A percentile compares a stretch with the other conserved stretches of the same genome.
Evolutionary conservation across 2,888 invertebrate species (phyloP).

Genomic region (Drosophila nr. medialis): DNA sequence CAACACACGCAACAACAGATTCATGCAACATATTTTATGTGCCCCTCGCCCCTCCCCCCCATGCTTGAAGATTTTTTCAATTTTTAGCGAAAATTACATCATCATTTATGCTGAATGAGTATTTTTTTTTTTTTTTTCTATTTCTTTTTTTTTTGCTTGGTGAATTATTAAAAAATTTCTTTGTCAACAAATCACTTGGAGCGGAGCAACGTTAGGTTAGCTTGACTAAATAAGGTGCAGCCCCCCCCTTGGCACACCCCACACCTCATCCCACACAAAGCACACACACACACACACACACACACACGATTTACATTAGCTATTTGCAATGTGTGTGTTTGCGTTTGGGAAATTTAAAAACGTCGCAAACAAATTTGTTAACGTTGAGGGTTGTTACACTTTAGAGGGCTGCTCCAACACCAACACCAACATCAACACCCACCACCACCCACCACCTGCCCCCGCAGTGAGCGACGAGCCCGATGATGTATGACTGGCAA

Average conservation of each 20-base stretch:
- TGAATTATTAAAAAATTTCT: slow-evolving; percentile 82
- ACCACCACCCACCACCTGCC: neutral
- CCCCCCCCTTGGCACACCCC: neutral
- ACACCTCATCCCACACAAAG: neutral
- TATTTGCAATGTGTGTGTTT: slow-evolving; percentile 38
- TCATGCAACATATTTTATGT: slow-evolving; percentile 78
- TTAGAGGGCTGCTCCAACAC: slow-evolving; percentile 11
- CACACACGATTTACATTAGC: slow-evolving; percentile 73
- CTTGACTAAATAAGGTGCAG: slow-evolving; percentile 71
- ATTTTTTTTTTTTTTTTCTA: slow-evolving; percentile 22
- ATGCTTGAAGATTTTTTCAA: slow-evolving; percentile 71
- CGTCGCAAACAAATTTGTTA: slow-evolving; percentile 81
- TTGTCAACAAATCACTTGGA: slow-evolving; percentile 82
- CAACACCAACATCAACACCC: no score
- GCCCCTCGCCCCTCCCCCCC: neutral
- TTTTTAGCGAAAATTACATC: slow-evolving; percentile 78
- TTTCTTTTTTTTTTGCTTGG: slow-evolving; percentile 35
- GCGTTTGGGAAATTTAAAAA: slow-evolving; percentile 73
- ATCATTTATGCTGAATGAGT: slow-evolving; percentile 79
- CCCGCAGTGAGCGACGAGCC: slow-evolving; percentile 16
- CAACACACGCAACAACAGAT: slow-evolving; percentile 67
- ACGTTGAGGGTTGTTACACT: slow-evolving; percentile 66
- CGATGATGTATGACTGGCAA: slow-evolving; percentile 77
- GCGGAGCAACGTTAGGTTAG: slow-evolving; percentile 35
- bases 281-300: slow-evolving; percentile 11